phyloP scores from a whole-genome alignment of 2,113 vertebrate genomes.

The Piprites chloris region DNA sequence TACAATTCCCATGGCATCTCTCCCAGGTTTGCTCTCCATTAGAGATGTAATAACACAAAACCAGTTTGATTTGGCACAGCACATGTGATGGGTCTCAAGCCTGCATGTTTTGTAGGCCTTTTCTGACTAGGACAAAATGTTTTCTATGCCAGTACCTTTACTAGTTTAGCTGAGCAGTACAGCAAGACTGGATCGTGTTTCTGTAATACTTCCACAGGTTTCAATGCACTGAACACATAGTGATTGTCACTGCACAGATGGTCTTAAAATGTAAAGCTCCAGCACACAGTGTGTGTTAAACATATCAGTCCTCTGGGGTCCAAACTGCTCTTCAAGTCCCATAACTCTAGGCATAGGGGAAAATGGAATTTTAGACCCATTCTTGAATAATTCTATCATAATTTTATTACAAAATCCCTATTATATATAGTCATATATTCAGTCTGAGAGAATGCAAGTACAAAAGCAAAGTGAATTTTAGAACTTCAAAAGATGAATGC shows the following conservation, averaged over 20 bases:
- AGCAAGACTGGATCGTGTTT: not conserved
- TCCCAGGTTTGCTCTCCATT: not conserved
- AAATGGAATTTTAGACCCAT: not conserved
- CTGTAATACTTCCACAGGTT: not conserved
- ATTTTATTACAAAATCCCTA: not conserved
- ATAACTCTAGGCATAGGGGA: not conserved
- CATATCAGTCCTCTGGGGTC: not conserved
- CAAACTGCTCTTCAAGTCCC: not conserved
- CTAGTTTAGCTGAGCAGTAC: not conserved
- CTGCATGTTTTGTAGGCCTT: not conserved
- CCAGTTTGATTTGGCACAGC: not conserved
- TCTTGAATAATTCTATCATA: not conserved
- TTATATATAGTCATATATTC: not conserved
- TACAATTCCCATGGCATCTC: not conserved
- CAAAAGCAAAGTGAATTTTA: not conserved
- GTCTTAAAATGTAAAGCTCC: not conserved
- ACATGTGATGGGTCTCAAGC: not conserved
- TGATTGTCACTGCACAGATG: not conserved
- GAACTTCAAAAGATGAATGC: not conserved
- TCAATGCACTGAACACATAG: not conserved
- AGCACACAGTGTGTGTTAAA: not conserved
- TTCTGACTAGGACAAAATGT: not conserved
- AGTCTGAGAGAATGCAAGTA: not conserved
- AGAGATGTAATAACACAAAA: not conserved
- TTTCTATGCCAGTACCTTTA: not conserved